A percentile compares a stretch with the other conserved stretches of the same genome.
phyloP scores from a whole-genome alignment of 2,113 vertebrate genomes.

The Macquaria australasica region DNA sequence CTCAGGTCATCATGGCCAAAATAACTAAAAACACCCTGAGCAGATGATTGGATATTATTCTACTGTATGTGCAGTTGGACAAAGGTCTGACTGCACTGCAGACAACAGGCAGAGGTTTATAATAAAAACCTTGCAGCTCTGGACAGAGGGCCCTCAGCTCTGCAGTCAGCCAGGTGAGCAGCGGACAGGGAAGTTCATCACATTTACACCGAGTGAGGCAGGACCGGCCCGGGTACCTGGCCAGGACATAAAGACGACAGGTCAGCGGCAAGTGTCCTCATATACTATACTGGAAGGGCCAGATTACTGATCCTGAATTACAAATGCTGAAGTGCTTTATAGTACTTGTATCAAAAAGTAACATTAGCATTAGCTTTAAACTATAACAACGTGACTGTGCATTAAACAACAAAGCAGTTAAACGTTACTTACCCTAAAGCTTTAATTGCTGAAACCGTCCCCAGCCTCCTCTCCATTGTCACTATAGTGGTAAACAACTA shows the following conservation, averaged over 20 bases:
- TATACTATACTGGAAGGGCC: not conserved
- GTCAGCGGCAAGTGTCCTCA: rapidly evolving
- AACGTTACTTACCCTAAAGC: conserved; percentile 73
- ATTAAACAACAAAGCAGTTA: not conserved
- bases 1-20: too few species aligned
- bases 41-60: not conserved
- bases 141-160: conserved; percentile 68
- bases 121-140: conserved; percentile 60
- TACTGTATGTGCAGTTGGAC: not conserved
- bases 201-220: conserved; percentile 77
- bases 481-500: not conserved
- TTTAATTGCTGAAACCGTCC: conserved; percentile 70
- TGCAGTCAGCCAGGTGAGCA: conserved; percentile 80
- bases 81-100: not conserved
- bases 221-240: conserved; percentile 72
- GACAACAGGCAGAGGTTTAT: not conserved
- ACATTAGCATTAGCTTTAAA: not conserved
- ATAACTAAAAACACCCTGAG: too few species aligned
- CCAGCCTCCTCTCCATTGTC: conserved; percentile 71
- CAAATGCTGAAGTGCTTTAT: not conserved
- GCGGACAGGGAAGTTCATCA: conserved; percentile 84
- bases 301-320: not conserved
- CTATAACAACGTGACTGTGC: not conserved
- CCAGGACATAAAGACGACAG: not conserved
- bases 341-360: not conserved